These are phyloP conservation scores for Grallaria varia DNA, from an alignment of 2,113 vertebrate species.

Conservation along the genomic window DNA sequence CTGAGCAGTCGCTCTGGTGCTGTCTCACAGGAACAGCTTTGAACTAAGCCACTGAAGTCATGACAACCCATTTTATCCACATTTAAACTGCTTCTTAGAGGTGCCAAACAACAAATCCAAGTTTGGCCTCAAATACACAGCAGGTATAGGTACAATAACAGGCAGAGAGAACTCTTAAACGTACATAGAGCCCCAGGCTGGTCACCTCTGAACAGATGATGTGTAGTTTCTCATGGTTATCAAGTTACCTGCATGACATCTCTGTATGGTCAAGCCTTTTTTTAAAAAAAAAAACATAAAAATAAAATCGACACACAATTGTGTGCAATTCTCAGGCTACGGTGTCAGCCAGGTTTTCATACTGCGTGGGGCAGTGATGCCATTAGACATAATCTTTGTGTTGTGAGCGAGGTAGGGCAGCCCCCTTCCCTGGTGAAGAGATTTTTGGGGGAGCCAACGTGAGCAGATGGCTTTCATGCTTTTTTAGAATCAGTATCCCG, in stretches of 20 bases:
- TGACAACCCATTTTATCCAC: not conserved
- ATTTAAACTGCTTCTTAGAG: not conserved
- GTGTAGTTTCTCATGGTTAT: not conserved
- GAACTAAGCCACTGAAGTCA: not conserved
- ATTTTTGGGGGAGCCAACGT: not conserved
- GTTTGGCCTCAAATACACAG: not conserved
- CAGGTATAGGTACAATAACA: not conserved
- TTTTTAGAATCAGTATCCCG: not conserved
- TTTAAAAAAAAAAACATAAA: not conserved
- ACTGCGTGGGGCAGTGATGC: rapidly evolving
- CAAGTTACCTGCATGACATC: rapidly evolving
- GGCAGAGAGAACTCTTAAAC: not conserved
- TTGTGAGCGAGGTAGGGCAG: not conserved
- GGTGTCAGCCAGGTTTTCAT: not conserved
- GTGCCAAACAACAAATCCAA: not conserved
- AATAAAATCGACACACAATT: not conserved
- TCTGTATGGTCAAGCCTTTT: not conserved
- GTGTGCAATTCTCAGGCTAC: not conserved
- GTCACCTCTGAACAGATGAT: not conserved
- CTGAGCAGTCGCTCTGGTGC: not conserved
- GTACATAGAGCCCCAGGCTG: not conserved
- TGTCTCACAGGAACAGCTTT: not conserved
- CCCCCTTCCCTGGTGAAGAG: not conserved
- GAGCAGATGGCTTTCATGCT: rapidly evolving
- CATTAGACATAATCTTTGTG: not conserved